phyloP scores from a whole-genome alignment of 2,113 vertebrate genomes.

The Ciconia boyciana region DNA sequence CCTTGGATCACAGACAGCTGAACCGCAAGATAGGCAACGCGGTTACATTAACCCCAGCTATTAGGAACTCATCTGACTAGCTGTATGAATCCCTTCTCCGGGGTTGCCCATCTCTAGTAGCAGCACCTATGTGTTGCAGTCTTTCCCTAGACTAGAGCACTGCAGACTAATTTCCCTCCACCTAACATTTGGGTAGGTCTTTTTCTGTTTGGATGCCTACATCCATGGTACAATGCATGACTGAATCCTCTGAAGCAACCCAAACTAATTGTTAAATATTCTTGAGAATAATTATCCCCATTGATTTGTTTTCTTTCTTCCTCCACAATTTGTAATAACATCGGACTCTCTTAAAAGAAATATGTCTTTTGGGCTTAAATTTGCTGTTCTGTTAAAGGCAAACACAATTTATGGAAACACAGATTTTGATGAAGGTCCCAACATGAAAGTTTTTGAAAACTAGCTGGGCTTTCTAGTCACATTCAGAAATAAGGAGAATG shows the following conservation, averaged over 20 bases:
- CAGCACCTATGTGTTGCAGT: neutral
- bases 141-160: neutral
- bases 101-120: neutral
- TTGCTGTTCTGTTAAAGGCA: neutral
- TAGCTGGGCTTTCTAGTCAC: neutral
- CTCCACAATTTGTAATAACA: neutral
- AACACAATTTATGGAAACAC: neutral
- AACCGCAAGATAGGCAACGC: neutral
- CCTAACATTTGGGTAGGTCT: rapidly evolving
- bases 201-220: neutral
- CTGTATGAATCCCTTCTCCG: neutral
- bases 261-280: neutral
- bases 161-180: neutral
- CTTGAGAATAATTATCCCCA: neutral
- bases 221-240: neutral
- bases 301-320: neutral
- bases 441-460: neutral
- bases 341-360: neutral
- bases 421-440: neutral
- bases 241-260: neutral
- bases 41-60: neutral
- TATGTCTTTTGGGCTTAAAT: neutral
- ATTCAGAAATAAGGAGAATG: neutral
- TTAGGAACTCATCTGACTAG: neutral
- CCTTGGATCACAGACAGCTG: neutral